Conservation (phyloP, 2,888 invertebrate species). For the Pinctada fucata region DNA sequence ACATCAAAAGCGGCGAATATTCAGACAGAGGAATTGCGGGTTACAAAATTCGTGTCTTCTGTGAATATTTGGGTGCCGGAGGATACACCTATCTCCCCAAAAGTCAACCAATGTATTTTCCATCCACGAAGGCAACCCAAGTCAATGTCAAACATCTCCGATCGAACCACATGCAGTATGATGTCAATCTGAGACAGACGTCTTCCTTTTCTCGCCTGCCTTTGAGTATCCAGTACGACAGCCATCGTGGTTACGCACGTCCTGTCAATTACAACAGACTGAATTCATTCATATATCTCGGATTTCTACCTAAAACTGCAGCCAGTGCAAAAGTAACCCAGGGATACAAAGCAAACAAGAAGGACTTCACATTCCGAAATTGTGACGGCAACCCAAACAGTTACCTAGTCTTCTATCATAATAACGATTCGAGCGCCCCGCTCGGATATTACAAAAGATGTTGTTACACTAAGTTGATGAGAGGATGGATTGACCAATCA, state of each 20-base stretch:
- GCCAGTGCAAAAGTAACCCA: slow-evolving; percentile 19
- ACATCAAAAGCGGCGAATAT: not conserved
- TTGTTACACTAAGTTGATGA: slow-evolving; percentile 27
- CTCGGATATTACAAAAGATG: slow-evolving; percentile 22
- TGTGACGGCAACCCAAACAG: slow-evolving; percentile 52
- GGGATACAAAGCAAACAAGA: slow-evolving; percentile 42
- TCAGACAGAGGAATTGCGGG: not conserved
- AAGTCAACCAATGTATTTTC: no score
- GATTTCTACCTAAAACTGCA: slow-evolving; percentile 34
- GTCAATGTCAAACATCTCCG: slow-evolving; percentile 42
- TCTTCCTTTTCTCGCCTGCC: slow-evolving; percentile 14
- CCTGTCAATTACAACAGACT: slow-evolving; percentile 37
- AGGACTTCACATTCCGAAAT: slow-evolving; percentile 38
- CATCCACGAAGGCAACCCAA: slow-evolving; percentile 9
- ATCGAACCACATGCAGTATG: slow-evolving; percentile 31
- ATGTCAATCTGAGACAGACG: slow-evolving; percentile 39
- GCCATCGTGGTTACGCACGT: slow-evolving; percentile 32
- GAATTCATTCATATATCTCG: slow-evolving; percentile 48
- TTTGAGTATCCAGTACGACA: slow-evolving; percentile 43
- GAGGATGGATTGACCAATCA: slow-evolving; percentile 33
- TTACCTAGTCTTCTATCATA: slow-evolving; percentile 43
- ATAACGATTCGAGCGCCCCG: slow-evolving; percentile 28
- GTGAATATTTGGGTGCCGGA: not conserved
- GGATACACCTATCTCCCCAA: no score
- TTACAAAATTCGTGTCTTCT: not conserved